Evolutionary conservation across 1,140 invertebrate species (phyloP).

Genomic region (Theocolax elegans): DNA sequence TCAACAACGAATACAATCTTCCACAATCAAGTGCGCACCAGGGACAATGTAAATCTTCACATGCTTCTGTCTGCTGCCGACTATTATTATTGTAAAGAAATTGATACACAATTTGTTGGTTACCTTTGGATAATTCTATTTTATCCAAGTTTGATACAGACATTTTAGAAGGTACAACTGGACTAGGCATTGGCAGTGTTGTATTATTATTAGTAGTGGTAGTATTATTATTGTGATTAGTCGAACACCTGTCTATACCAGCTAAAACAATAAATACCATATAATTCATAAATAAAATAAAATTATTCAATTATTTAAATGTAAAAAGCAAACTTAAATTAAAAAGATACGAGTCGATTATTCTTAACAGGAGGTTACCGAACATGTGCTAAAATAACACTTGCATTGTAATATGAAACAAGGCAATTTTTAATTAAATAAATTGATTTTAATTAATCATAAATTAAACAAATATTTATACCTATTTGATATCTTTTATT

Average conservation of each 20-base stretch:
- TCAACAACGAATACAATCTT: conserved; percentile 87
- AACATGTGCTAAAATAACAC: too few relatives aligned
- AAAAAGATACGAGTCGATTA: too few relatives aligned
- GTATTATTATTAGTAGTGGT: conserved; percentile 61
- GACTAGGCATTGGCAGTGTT: conserved; percentile 60
- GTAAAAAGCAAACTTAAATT: too few relatives aligned
- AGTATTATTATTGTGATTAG: conserved; percentile 56
- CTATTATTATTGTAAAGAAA: conserved; percentile 96
- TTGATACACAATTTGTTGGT: conserved; percentile 88
- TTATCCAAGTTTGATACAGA: conserved; percentile 53
- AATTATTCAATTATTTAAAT: too few relatives aligned
- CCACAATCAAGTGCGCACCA: conserved; percentile 95
- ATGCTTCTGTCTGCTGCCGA: conserved; percentile 92
- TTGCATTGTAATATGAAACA: too few relatives aligned
- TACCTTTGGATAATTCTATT: conserved; percentile 56
- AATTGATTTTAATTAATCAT: too few relatives aligned
- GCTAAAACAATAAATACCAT: conserved; percentile 48
- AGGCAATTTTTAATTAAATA: too few relatives aligned
- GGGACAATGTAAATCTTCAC: conserved; percentile 91
- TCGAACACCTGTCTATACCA: conserved; percentile 58
- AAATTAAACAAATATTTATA: too few relatives aligned
- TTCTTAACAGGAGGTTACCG: too few relatives aligned
- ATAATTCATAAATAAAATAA: background rate
- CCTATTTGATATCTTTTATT: too few relatives aligned
- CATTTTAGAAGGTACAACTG: conserved; percentile 58